Base-by-base conservation (phyloP, 2,888 invertebrate genomes). In the Brachyopa scutellaris region DNA sequence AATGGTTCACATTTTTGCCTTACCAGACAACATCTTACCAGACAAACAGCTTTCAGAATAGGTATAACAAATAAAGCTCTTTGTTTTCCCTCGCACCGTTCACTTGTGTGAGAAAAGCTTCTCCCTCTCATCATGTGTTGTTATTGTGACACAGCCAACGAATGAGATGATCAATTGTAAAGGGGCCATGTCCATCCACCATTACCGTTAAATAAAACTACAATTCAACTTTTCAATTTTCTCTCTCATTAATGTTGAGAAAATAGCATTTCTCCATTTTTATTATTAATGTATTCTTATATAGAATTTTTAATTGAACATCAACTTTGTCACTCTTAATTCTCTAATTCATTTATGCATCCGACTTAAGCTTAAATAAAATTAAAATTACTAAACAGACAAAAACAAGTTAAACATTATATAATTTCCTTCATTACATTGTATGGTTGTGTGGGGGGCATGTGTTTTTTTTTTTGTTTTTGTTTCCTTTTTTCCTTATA, bases 271-370 rank as follows among this genome's bases (percentile, higher is more conserved):
- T 26, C 42, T 42, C 26, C 29, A 38, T 36, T 51, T 33, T 61
- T 62, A 59, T 66, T 66, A 61, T 73, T 59, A 38, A 15, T 53
- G 31, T 29, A 59, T 62, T 76, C 26, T 76, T 62, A 53, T n/a
- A 33, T 38, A 45, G 62, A 38, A 29, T 53, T 57, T 53, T 55
- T 45, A 31, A 76, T 69, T 67, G 67, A 79, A 73, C 79, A 73
- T 70, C 62, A 57, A 57, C 64, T 57, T 69, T 76, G 62, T 76
- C 80, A 80, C 80, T 80, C 76, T 80, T 80, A 76, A 80, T 74
- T 76, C 76, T 76, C 80, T 80, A 78, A 76, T 69, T 80, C 80
- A 76, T 80, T 76, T 70, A 69, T 69, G 45, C 74, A 69, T 62
- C 76, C 76, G 19, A 76, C 80, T 80, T 80, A 80, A 64, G 51